phyloP scores from a whole-genome alignment of 2,113 vertebrate species.

The Nycticebus coucang region DNA sequence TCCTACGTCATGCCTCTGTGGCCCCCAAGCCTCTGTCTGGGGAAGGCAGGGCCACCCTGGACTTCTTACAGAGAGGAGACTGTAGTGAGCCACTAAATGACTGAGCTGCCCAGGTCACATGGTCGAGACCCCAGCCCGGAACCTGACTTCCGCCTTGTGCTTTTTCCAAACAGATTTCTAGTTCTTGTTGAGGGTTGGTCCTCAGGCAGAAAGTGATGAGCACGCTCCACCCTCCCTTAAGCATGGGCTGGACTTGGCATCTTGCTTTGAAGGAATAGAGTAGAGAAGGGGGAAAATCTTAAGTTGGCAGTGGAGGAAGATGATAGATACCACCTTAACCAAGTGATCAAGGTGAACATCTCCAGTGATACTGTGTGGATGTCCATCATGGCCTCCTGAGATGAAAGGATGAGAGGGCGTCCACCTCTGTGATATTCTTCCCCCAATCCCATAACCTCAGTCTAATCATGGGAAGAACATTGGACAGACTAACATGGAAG shows the following conservation, averaged over 20 bases:
- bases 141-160: not conserved
- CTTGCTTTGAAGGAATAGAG: not conserved
- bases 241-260: not conserved
- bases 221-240: not conserved
- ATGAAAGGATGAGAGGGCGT: too few species aligned
- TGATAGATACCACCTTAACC: not conserved
- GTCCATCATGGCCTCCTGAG: not conserved
- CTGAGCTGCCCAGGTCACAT: not conserved
- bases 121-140: not conserved
- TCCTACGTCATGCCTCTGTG: not conserved
- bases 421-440: not conserved
- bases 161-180: not conserved
- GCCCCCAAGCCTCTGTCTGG: not conserved
- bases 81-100: not conserved
- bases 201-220: not conserved
- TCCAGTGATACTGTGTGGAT: not conserved
- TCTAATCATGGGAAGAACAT: not conserved
- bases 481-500: not conserved
- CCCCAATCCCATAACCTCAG: not conserved
- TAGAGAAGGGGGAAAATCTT: not conserved
- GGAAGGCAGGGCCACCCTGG: not conserved
- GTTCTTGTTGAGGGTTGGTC: not conserved
- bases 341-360: not conserved
- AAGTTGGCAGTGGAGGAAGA: not conserved
- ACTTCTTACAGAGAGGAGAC: not conserved